Evolutionary conservation across 2,888 invertebrate species (phyloP).

Genomic region (Drosophila picticornis): DNA sequence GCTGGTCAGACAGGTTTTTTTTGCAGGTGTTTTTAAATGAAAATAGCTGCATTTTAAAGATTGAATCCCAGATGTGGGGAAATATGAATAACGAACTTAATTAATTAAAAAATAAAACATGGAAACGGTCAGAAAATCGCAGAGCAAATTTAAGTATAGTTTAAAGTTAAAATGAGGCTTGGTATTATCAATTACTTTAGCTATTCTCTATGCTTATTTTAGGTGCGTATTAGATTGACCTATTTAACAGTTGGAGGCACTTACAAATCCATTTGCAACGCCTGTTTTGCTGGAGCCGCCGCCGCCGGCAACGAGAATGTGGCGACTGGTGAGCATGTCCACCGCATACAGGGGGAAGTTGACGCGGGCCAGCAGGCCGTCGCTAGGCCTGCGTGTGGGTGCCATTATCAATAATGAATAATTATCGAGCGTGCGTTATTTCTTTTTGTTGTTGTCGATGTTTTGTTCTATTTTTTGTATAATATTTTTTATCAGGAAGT

Average conservation of each 20-base stretch:
- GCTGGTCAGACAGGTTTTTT: background rate
- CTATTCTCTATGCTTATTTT: background rate
- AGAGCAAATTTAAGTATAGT: background rate
- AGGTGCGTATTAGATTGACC: background rate
- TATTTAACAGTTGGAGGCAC: conserved; percentile 83
- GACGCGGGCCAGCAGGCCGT: conserved; percentile 93
- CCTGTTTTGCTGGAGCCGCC: conserved; percentile 99
- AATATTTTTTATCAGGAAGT: conserved; percentile 50
- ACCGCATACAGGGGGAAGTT: conserved; percentile 97
- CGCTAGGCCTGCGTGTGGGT: conserved; percentile 87
- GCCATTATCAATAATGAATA: conserved; percentile 86
- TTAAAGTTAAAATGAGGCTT: background rate
- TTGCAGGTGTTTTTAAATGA: background rate
- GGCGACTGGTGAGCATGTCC: conserved; percentile 95
- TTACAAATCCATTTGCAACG: conserved; percentile 98
- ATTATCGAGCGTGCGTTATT: conserved; percentile 32
- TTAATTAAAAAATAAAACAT: background rate
- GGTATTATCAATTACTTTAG: background rate
- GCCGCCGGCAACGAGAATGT: conserved; percentile 98
- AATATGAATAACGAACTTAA: background rate
- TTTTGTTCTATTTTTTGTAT: conserved; percentile 3
- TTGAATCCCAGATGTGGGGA: background rate
- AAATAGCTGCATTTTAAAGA: background rate
- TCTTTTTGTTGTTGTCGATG: conserved; percentile 33
- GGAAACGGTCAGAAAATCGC: background rate